phyloP scores from a whole-genome alignment of 2,888 invertebrate genomes.

The Volucella zonaria region DNA sequence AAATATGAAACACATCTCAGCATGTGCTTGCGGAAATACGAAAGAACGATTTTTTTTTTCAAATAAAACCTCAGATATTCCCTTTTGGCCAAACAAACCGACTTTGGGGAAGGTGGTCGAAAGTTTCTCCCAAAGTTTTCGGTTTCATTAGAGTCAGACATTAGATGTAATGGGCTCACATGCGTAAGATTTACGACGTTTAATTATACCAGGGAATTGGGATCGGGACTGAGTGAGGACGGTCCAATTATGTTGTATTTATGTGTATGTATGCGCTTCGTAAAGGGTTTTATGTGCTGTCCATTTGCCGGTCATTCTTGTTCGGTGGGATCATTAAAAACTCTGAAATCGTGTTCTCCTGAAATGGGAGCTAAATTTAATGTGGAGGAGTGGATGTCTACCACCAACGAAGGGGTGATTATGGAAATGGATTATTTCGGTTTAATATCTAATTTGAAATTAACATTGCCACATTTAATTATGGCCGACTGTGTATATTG shows the following conservation, averaged over 20 bases:
- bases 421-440: slow-evolving; percentile 48
- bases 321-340: slow-evolving; percentile 55
- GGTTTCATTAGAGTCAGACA: slow-evolving; percentile 62
- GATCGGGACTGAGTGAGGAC: slow-evolving; percentile 31
- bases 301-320: slow-evolving; percentile 38
- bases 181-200: slow-evolving; percentile 72
- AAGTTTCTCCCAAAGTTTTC: slow-evolving; percentile 51
- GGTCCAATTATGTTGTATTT: slow-evolving; percentile 62
- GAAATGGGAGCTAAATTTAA: background rate
- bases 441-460: slow-evolving; percentile 43
- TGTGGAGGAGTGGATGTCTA: background rate
- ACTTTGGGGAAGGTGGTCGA: slow-evolving; percentile 10
- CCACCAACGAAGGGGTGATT: slow-evolving; percentile 27
- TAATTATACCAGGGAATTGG: slow-evolving; percentile 59
- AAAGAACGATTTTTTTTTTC: slow-evolving; percentile 21
- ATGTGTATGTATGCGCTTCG: slow-evolving; percentile 22
- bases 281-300: slow-evolving; percentile 38
- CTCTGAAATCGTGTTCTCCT: slow-evolving; percentile 2
- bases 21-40: background rate
- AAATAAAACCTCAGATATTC: slow-evolving; percentile 35
- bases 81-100: slow-evolving; percentile 11
- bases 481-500: slow-evolving; percentile 29
- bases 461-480: slow-evolving; percentile 46
- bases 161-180: slow-evolving; percentile 59
- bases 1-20: slow-evolving; percentile 54